Conservation (phyloP, 2,888 invertebrate species). For the Cheilosia urbana region DNA sequence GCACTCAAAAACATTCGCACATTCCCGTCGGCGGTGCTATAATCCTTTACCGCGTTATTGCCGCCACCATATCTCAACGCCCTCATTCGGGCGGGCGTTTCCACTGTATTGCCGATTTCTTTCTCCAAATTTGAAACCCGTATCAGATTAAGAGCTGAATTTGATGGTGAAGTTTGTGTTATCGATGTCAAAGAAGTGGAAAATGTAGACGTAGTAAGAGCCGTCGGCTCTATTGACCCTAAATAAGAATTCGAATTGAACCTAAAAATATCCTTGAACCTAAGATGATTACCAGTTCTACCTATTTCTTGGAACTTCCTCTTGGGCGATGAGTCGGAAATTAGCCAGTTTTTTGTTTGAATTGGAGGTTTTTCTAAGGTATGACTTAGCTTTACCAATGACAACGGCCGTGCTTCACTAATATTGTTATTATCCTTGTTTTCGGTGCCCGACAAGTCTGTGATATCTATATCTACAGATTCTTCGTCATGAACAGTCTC, state of each 20-base stretch:
- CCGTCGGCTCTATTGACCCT: conserved; percentile 45
- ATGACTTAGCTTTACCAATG: conserved; percentile 78
- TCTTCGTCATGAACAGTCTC: conserved; percentile 82
- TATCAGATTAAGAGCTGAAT: conserved; percentile 60
- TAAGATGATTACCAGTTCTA: conserved; percentile 43
- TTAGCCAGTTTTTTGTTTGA: conserved; percentile 80
- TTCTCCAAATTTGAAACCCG: conserved; percentile 66
- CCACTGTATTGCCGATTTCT: conserved; percentile 45
- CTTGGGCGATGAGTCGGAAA: conserved; percentile 80
- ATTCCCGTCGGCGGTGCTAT: conserved; percentile 56
- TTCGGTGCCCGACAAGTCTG: conserved; percentile 81
- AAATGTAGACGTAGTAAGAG: conserved; percentile 20
- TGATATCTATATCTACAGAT: conserved; percentile 83
- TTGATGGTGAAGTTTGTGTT: conserved; percentile 49
- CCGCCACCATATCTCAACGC: conserved; percentile 20
- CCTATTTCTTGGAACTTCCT: conserved; percentile 77
- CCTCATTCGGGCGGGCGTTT: conserved; percentile 50
- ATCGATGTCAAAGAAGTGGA: conserved; percentile 40
- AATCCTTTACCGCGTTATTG: conserved; percentile 29
- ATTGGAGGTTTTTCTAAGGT: conserved; percentile 68
- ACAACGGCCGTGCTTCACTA: conserved; percentile 77
- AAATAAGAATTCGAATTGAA: conserved; percentile 53
- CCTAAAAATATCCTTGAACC: conserved; percentile 60
- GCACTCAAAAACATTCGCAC: conserved; percentile 55
- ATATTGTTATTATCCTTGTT: conserved; percentile 77